Conservation (phyloP, 2,797 vertebrate genomes). For the Strix occidentalis region DNA sequence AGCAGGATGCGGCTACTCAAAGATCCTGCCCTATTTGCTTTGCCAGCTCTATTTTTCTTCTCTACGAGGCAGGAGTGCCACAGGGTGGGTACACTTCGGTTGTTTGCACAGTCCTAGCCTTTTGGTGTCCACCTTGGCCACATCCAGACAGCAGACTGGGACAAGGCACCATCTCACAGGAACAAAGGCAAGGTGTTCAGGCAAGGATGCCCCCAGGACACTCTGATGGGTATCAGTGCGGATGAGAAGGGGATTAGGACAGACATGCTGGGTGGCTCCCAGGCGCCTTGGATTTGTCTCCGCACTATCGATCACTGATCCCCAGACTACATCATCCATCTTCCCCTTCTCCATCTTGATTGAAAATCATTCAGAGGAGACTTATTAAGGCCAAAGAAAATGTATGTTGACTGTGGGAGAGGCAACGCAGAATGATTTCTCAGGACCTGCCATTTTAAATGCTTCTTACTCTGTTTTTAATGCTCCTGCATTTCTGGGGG, state of each 20-base stretch:
- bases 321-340: neutral
- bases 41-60: neutral
- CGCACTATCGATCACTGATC: neutral
- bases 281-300: neutral
- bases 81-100: accelerated
- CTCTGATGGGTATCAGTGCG: neutral
- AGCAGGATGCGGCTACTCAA: neutral
- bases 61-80: accelerated
- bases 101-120: neutral
- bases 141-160: neutral
- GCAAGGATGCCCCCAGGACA: neutral
- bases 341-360: neutral
- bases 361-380: slow-evolving; percentile 19
- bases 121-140: neutral
- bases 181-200: neutral
- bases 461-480: slow-evolving; percentile 17
- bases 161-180: neutral
- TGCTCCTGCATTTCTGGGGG: neutral
- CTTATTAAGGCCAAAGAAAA: slow-evolving; percentile 23
- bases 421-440: neutral
- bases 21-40: neutral
- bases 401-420: neutral
- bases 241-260: neutral
- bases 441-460: slow-evolving; percentile 9
- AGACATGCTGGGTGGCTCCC: accelerated